Percentiles rank a stretch among this genome's conserved stretches.
Conservation (phyloP, 2,113 vertebrate genomes). For the Onychorhynchus coronatus region DNA sequence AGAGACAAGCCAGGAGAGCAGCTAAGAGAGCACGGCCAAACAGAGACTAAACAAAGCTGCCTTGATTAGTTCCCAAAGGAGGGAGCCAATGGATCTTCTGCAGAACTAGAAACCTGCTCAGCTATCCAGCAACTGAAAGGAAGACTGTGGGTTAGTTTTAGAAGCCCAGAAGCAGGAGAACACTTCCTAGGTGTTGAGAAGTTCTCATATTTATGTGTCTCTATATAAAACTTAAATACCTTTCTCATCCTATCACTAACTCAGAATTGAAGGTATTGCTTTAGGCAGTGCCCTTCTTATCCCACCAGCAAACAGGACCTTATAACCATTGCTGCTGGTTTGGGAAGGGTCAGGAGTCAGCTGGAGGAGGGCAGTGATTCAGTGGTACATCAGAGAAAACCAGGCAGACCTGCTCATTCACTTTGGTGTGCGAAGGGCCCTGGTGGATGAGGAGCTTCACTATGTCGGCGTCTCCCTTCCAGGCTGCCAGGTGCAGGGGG, state of each 20-base stretch:
- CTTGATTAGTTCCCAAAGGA: slow-evolving; percentile 39
- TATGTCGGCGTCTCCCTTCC: slow-evolving; percentile 95
- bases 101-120: slow-evolving; percentile 29
- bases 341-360: not conserved
- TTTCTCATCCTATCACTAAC: not conserved
- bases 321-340: not conserved
- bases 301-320: not conserved
- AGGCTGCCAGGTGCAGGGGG: slow-evolving; percentile 94
- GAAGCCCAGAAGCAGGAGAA: slow-evolving; percentile 43
- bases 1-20: slow-evolving; percentile 57
- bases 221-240: not conserved
- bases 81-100: not conserved
- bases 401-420: slow-evolving; percentile 93
- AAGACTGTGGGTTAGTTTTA: slow-evolving; percentile 38
- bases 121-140: slow-evolving; percentile 41
- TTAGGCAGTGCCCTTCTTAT: not conserved
- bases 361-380: not conserved
- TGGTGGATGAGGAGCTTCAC: slow-evolving; percentile 95
- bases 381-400: not conserved
- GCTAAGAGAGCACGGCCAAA: slow-evolving; percentile 47
- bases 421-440: slow-evolving; percentile 91
- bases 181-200: not conserved
- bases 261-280: not conserved
- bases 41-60: slow-evolving; percentile 44
- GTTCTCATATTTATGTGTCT: not conserved